Conservation (phyloP, 2,888 invertebrate genomes). For the Diarsia brunnea region DNA sequence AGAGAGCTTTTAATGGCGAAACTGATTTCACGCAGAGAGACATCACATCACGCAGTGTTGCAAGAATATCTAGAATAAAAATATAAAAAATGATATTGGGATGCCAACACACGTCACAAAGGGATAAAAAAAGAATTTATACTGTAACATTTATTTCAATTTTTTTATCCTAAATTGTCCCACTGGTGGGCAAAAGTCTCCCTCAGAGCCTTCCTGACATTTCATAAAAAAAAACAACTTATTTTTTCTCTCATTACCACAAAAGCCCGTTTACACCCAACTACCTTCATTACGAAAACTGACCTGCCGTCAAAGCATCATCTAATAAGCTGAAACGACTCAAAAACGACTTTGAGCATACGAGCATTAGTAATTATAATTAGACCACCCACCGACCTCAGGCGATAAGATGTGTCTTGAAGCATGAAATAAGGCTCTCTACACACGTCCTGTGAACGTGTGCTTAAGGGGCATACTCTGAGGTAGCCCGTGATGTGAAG, state of each 20-base stretch:
- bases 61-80: no score
- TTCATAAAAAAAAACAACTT: background rate
- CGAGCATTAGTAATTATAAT: slow-evolving; percentile 89
- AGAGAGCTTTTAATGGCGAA: no score
- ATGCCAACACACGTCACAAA: no score
- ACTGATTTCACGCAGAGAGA: no score
- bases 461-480: slow-evolving; percentile 47
- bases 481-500: background rate
- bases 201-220: no score
- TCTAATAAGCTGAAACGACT: slow-evolving; percentile 72
- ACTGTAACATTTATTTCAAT: no score
- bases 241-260: background rate
- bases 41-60: background rate
- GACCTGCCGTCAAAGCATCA: slow-evolving; percentile 63
- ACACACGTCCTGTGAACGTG: slow-evolving; percentile 77
- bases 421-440: slow-evolving; percentile 89
- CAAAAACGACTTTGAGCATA: slow-evolving; percentile 84
- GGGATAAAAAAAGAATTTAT: no score
- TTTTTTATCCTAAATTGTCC: no score
- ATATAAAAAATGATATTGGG: no score
- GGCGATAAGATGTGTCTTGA: slow-evolving; percentile 88
- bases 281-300: slow-evolving; percentile 51
- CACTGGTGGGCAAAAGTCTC: no score
- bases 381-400: slow-evolving; percentile 83
- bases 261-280: slow-evolving; percentile 18